A percentile compares a stretch with the other conserved stretches of the same genome.
phyloP scores from a whole-genome alignment of 2,888 invertebrate genomes.

The Entomobrya proxima region DNA sequence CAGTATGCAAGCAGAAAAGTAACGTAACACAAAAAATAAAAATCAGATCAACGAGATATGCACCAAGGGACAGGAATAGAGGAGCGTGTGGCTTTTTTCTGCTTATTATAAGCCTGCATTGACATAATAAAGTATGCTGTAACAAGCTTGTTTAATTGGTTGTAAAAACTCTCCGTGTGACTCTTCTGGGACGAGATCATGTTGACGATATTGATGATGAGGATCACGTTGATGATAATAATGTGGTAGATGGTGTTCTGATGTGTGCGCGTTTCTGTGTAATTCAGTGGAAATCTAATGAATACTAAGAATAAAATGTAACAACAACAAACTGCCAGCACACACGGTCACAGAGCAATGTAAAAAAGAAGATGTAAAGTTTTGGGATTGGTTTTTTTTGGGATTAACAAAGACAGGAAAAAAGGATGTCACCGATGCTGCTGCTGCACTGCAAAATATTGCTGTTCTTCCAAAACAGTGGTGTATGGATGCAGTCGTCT shows the following conservation, averaged over 20 bases:
- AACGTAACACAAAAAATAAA: background rate
- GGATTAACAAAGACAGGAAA: background rate
- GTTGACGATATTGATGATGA: background rate
- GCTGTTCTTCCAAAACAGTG: background rate
- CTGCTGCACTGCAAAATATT: constrained; percentile 22
- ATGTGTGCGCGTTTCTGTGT: background rate
- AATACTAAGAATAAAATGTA: background rate
- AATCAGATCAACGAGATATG: background rate
- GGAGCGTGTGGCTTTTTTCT: constrained; percentile 6
- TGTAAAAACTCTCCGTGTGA: constrained; percentile 44
- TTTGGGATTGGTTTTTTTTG: background rate
- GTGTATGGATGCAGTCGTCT: background rate
- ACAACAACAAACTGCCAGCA: background rate
- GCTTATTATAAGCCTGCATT: background rate
- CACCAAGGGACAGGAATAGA: background rate
- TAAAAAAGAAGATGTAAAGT: background rate
- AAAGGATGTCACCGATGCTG: constrained; percentile 35
- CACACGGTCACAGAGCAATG: background rate
- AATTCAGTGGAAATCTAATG: constrained; percentile 36
- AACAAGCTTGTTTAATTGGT: constrained; percentile 47
- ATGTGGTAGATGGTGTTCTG: background rate
- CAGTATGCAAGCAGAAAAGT: background rate
- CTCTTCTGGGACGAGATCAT: constrained; percentile 3
- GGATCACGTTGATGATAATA: background rate
- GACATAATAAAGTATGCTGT: constrained; percentile 18